phyloP scores from a whole-genome alignment of 2,797 vertebrate genomes.

The Scarus forsteni region DNA sequence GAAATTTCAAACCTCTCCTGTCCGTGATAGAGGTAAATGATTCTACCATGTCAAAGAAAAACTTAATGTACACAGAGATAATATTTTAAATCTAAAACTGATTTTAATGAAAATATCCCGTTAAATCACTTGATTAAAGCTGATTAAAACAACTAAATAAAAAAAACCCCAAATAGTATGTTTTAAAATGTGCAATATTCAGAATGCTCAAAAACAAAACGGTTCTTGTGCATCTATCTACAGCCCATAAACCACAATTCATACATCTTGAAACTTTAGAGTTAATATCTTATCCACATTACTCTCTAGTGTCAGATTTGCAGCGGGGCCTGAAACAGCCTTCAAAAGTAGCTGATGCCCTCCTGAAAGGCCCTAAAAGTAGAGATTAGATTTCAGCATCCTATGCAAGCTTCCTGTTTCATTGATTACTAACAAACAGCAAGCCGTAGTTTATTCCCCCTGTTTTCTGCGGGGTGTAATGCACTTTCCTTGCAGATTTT shows the following conservation, averaged over 20 bases:
- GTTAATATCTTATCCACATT: neutral
- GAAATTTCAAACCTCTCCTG: too few relatives aligned
- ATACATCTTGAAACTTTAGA: neutral
- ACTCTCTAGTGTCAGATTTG: neutral
- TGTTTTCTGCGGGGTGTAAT: neutral
- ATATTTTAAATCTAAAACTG: too few relatives aligned
- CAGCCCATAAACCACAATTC: neutral
- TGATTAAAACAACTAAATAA: too few relatives aligned
- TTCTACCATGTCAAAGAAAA: too few relatives aligned
- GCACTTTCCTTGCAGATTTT: neutral
- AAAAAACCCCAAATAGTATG: too few relatives aligned
- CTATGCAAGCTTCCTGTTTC: neutral
- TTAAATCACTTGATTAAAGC: too few relatives aligned
- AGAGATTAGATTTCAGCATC: constrained; percentile 28
- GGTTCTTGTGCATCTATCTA: too few relatives aligned
- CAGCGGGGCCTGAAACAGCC: constrained; percentile 9
- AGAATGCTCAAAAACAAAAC: too few relatives aligned
- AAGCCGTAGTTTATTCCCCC: neutral
- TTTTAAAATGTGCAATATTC: too few relatives aligned
- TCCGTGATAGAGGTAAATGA: too few relatives aligned
- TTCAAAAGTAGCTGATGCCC: neutral
- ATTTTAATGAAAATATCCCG: too few relatives aligned
- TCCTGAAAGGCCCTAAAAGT: neutral
- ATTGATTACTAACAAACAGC: neutral
- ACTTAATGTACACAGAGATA: too few relatives aligned